Evolutionary conservation across 1,140 invertebrate genomes (phyloP), one percentile per base, ranked within the genome.

Genomic region (Aricia agestis): DNA sequence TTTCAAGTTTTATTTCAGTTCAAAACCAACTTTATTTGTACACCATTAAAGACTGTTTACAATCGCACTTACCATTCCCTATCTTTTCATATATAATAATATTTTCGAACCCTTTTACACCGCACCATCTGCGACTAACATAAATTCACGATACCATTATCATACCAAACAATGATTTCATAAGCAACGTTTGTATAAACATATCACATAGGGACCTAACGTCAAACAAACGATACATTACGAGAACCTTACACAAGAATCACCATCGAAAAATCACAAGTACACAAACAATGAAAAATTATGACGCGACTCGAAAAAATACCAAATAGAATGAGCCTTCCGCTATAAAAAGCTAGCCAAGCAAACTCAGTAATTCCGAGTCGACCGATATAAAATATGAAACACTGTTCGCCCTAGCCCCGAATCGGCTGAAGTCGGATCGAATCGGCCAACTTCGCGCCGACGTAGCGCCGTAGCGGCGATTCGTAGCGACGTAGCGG

Each of bases 351-450:
- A 89, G 82, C 82, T 78, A 87, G 80, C 84, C 76, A 81, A 84
- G 85, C 85, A 86, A 90, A 86, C 84, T 89, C 84, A 76, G 86
- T 90, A 90, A 90, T 88, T 85, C 85, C 84, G 81, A 81, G 82
- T 82, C 85, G 78, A 86, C 79, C 83, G 85, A 86, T 87, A 89
- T 91, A 89, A 89, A 90, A 89, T 90, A 90, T 90, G 88, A 90
- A 90, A 88, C 84, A 87, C 81, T 82, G 86, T 80, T 82, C 25
- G 74, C 80, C 76, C 72, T 72, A 78, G 73, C 76, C 78, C 76
- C 72, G 13, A 63, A 61, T 90, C 87, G 87, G 74, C 61, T 70
- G 52, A 63, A 36, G 58, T 82, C 85, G 86, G 74, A 61, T 70
- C 52, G 63, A 32, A 58, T 82, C 85, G 86, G 68, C 42, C 45